phyloP scores from a whole-genome alignment of 2,113 vertebrate species.

The Dasyornis broadbenti region DNA sequence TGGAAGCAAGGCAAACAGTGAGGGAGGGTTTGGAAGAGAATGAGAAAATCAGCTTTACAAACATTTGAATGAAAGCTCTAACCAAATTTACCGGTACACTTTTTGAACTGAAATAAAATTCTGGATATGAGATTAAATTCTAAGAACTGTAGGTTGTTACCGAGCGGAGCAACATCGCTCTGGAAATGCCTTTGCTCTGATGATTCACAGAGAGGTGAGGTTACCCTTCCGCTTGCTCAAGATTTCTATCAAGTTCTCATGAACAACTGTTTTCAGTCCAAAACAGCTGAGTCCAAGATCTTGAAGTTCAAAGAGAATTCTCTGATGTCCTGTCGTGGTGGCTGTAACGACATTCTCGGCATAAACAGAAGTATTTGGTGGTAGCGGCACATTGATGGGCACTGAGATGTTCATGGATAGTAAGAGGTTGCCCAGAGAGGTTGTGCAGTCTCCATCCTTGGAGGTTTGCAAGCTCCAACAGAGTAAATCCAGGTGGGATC shows the following conservation, averaged over 20 bases:
- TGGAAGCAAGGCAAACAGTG: neutral
- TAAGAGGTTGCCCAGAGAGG: neutral
- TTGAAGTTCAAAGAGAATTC: neutral
- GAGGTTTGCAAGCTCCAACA: neutral
- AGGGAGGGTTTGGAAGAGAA: neutral
- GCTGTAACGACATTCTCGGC: neutral
- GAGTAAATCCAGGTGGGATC: neutral
- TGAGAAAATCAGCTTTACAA: neutral
- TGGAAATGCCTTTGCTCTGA: slow-evolving; percentile 2
- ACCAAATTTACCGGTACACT: neutral
- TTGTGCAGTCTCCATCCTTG: neutral
- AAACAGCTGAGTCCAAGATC: neutral
- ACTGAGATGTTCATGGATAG: neutral
- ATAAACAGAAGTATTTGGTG: neutral
- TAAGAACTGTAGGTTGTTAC: neutral
- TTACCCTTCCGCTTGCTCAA: neutral
- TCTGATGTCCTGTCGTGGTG: neutral
- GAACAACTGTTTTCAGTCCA: neutral
- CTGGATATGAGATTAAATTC: slow-evolving; percentile 24
- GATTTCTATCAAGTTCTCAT: neutral
- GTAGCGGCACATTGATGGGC: neutral
- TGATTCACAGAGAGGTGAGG: neutral
- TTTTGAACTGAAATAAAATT: neutral
- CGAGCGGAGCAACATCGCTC: rapidly evolving
- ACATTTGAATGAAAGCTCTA: neutral